Percentiles rank a stretch among this genome's conserved stretches.
Conservation (phyloP, 2,888 invertebrate species). For the Eueremaeus valkanovi region DNA sequence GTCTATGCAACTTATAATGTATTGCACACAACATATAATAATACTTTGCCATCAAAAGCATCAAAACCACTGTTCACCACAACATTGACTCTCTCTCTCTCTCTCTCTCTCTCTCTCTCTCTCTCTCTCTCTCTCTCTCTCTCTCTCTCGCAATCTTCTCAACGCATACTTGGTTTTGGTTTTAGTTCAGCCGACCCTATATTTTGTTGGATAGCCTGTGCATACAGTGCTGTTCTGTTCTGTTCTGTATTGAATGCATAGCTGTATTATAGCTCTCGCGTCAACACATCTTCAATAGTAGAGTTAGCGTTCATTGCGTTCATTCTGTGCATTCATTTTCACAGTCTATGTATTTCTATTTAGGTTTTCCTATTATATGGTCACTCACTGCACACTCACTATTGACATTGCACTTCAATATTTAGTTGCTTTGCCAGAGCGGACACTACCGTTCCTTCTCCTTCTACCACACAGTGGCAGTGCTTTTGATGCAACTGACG, state of each 20-base stretch:
- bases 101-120: constrained; percentile 23
- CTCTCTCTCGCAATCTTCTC: constrained; percentile 5
- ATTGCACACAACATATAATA: no score
- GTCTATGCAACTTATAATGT: background rate
- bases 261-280: background rate
- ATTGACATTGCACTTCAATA: constrained; percentile 32
- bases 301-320: background rate
- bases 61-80: constrained; percentile 21
- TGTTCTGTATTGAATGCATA: no score
- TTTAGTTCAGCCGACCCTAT: constrained; percentile 24
- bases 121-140: constrained; percentile 22
- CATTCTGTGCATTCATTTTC: background rate
- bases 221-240: no score
- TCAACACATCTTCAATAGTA: constrained; percentile 16
- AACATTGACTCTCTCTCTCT: constrained; percentile 3
- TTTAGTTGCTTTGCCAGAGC: constrained; percentile 15
- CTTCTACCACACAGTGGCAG: background rate
- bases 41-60: no score
- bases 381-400: constrained; percentile 28
- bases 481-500: background rate
- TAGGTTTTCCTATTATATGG: constrained; percentile 25
- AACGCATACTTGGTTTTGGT: background rate
- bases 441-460: constrained; percentile 21
- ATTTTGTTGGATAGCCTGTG: no score
- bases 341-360: constrained; percentile 21